These are phyloP conservation scores for Alosa alosa DNA, from an alignment of 2,113 vertebrate genomes.

Conservation along the genomic window DNA sequence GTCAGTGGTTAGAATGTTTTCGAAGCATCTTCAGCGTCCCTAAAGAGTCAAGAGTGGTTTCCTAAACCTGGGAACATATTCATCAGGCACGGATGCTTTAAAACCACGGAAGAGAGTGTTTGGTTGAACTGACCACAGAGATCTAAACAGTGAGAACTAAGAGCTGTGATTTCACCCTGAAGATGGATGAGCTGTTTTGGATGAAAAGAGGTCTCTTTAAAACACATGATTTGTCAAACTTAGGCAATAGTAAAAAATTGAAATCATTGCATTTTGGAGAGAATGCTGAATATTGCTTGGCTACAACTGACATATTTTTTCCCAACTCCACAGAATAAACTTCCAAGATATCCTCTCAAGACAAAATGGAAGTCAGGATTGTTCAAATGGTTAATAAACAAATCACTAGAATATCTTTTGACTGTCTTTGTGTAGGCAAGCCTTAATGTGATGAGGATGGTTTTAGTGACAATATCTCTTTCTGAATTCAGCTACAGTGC, in stretches of 20 bases:
- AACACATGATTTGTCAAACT: constrained; percentile 2
- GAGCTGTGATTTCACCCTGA: background rate
- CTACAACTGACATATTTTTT: background rate
- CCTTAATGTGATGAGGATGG: no score
- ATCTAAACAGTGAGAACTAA: background rate
- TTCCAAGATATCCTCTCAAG: background rate
- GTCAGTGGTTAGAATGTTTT: background rate
- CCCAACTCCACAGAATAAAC: no score
- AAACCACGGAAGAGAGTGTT: background rate
- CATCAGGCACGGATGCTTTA: background rate
- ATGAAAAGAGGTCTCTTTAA: background rate
- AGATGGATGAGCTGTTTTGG: constrained; percentile 10
- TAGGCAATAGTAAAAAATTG: background rate
- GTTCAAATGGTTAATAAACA: background rate
- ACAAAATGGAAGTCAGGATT: background rate
- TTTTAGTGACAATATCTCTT: no score
- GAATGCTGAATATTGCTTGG: background rate
- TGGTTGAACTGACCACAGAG: background rate
- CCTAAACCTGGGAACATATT: background rate
- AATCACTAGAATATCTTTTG: background rate
- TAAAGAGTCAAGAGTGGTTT: background rate
- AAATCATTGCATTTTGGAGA: background rate
- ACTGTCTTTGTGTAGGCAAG: no score
- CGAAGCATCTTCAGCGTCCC: background rate
- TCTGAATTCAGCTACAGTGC: no score